Percentiles rank a stretch among this genome's conserved stretches.
Conservation (phyloP, 2,797 vertebrate species). For the Spheniscus humboldti region DNA sequence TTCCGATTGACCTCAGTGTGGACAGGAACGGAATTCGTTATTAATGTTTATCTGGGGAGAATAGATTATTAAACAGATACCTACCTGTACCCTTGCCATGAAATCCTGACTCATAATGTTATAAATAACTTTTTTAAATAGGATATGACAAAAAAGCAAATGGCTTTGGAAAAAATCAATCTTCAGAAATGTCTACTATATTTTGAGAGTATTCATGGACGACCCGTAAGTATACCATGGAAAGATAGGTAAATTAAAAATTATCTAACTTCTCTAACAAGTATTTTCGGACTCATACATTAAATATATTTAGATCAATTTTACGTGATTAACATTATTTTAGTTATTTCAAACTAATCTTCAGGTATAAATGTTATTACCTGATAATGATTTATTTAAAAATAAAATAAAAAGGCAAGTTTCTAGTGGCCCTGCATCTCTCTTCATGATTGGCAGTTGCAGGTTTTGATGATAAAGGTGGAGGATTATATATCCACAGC, state of each 20-base stretch:
- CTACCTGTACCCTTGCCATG: neutral
- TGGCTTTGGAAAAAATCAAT: slow-evolving; percentile 82
- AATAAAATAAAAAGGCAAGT: neutral
- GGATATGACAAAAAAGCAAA: slow-evolving; percentile 84
- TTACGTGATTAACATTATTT: neutral
- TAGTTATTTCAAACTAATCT: neutral
- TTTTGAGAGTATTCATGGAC: slow-evolving; percentile 82
- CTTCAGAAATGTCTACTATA: slow-evolving; percentile 86
- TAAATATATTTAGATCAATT: neutral
- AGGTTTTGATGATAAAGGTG: neutral
- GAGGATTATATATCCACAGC: neutral
- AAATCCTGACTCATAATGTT: slow-evolving; percentile 12
- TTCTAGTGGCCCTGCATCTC: neutral
- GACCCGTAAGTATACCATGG: slow-evolving; percentile 72
- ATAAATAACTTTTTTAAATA: slow-evolving; percentile 68
- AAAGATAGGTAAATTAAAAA: slow-evolving; percentile 30
- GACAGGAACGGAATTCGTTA: neutral
- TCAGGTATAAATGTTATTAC: neutral
- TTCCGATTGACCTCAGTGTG: neutral
- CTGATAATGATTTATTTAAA: neutral
- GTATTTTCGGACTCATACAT: neutral
- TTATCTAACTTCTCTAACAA: neutral
- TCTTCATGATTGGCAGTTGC: neutral
- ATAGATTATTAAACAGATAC: neutral
- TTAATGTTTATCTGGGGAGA: neutral